A percentile compares a stretch with the other conserved stretches of the same genome.
These are phyloP conservation scores for Neomonachus schauinslandi DNA, from an alignment of 2,113 vertebrate species.

Conservation along the genomic window DNA sequence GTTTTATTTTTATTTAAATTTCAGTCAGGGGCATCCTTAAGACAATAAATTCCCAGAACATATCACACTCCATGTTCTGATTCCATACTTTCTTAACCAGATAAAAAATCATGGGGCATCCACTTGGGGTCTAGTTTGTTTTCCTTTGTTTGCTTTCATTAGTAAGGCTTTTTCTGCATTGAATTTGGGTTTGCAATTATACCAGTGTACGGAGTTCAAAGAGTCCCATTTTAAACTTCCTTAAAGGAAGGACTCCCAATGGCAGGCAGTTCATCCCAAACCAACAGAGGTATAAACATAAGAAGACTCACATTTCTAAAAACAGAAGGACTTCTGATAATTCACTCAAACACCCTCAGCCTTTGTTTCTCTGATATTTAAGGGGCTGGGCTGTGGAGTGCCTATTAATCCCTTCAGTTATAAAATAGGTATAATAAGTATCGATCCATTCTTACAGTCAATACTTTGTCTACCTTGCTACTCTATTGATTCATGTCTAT, in stretches of 20 bases:
- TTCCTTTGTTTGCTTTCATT: background rate
- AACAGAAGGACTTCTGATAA: background rate
- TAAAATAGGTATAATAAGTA: background rate
- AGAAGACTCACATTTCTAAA: background rate
- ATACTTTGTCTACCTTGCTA: background rate
- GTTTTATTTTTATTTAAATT: conserved; percentile 34
- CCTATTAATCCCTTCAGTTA: background rate
- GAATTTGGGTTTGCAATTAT: background rate
- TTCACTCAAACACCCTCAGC: background rate
- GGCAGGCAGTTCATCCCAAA: background rate
- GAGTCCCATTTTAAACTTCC: background rate
- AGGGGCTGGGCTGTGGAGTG: rapidly evolving
- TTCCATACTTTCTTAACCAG: background rate
- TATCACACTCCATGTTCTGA: background rate
- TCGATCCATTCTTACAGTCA: background rate
- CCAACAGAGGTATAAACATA: background rate
- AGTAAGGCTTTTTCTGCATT: background rate
- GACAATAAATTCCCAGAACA: background rate
- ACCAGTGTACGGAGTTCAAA: background rate
- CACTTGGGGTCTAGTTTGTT: background rate
- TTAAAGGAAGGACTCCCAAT: background rate
- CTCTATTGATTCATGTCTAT: background rate
- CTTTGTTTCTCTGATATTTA: background rate
- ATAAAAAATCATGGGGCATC: background rate
- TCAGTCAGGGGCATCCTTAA: background rate